phyloP scores from a whole-genome alignment of 2,797 vertebrate genomes.

The Neosilurus mollespiculum region DNA sequence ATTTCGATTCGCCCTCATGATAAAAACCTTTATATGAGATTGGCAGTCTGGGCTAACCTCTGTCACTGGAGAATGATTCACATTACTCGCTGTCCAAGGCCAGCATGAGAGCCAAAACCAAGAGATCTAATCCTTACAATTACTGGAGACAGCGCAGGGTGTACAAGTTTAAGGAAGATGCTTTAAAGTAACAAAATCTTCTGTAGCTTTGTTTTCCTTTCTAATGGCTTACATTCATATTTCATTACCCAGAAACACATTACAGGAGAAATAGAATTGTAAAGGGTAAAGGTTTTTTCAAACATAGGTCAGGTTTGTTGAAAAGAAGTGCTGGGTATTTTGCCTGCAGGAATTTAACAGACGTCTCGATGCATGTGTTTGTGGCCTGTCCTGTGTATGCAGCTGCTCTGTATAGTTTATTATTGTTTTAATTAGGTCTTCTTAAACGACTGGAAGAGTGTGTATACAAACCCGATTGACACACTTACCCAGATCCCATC shows the following conservation, averaged over 20 bases:
- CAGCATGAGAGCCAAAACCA: slow-evolving; percentile 41
- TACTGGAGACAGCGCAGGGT: slow-evolving; percentile 31
- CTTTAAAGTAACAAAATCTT: slow-evolving; percentile 35
- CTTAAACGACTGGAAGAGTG: slow-evolving; percentile 46
- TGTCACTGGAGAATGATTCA: slow-evolving; percentile 35
- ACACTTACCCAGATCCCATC: slow-evolving; percentile 34
- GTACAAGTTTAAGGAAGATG: slow-evolving; percentile 42
- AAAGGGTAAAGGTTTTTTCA: slow-evolving; percentile 34
- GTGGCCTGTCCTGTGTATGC: slow-evolving; percentile 12
- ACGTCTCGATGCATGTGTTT: slow-evolving; percentile 22
- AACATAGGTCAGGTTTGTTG: slow-evolving; percentile 15
- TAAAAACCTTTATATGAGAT: slow-evolving; percentile 35
- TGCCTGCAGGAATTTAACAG: slow-evolving; percentile 23
- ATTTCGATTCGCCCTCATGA: slow-evolving; percentile 42
- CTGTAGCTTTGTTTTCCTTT: slow-evolving; percentile 52
- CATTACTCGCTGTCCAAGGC: slow-evolving; percentile 45
- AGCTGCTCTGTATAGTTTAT: slow-evolving; percentile 51
- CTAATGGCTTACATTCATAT: slow-evolving; percentile 44
- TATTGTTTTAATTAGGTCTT: slow-evolving; percentile 53
- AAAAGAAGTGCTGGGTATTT: slow-evolving; percentile 14
- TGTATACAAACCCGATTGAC: slow-evolving; percentile 49
- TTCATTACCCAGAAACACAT: slow-evolving; percentile 45
- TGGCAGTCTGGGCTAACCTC: slow-evolving; percentile 28
- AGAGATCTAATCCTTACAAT: slow-evolving; percentile 44
- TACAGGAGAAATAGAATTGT: slow-evolving; percentile 45